phyloP scores from a whole-genome alignment of 2,113 vertebrate species.

The Chrysemys picta region DNA sequence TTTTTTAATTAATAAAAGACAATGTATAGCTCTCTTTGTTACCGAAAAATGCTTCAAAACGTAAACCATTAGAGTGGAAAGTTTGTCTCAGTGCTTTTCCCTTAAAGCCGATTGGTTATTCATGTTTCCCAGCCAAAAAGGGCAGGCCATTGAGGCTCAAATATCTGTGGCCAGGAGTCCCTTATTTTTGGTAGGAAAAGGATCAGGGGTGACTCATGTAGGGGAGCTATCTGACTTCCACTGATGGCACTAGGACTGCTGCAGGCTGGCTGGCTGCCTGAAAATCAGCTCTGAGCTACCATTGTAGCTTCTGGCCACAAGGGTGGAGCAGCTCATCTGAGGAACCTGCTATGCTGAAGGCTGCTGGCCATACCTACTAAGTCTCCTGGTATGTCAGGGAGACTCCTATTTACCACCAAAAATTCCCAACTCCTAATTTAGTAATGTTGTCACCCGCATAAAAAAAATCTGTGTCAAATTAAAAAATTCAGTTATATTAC shows the following conservation, averaged over 20 bases:
- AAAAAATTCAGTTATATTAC: too few relatives aligned
- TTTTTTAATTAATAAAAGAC: neutral
- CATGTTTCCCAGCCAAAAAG: neutral
- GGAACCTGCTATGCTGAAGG: neutral
- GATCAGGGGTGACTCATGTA: slow-evolving; percentile 44
- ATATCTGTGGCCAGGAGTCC: slow-evolving; percentile 40
- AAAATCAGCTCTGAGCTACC: neutral
- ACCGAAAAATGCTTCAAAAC: neutral
- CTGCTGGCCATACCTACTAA: neutral
- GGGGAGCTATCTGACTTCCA: slow-evolving; percentile 29
- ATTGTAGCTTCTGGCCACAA: neutral
- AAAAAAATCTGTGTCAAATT: too few relatives aligned
- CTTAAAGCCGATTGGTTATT: slow-evolving; percentile 33
- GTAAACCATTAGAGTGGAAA: neutral
- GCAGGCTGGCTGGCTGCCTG: slow-evolving; percentile 56
- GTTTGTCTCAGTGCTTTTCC: slow-evolving; percentile 13
- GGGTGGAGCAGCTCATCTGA: slow-evolving; percentile 20
- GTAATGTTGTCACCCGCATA: too few relatives aligned
- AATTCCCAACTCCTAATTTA: too few relatives aligned
- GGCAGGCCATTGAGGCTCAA: slow-evolving; percentile 37
- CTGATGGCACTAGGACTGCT: slow-evolving; percentile 40
- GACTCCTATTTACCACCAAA: too few relatives aligned
- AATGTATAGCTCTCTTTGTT: neutral
- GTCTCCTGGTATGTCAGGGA: too few relatives aligned
- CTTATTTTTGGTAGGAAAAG: slow-evolving; percentile 62